These are phyloP conservation scores for Grallaria varia DNA, from an alignment of 2,113 vertebrate genomes.

Conservation along the genomic window DNA sequence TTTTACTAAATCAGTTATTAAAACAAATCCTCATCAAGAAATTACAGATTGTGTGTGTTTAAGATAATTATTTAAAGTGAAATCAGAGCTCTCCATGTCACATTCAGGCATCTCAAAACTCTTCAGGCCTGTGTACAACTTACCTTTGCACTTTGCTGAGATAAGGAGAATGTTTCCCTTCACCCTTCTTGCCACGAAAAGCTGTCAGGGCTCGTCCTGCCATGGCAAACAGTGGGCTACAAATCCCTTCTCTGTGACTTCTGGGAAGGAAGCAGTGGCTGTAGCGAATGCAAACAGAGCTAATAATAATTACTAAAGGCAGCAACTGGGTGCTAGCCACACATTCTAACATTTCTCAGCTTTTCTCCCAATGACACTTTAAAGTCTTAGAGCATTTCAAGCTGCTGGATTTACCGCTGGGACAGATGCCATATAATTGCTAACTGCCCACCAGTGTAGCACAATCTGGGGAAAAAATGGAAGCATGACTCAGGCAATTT, in stretches of 20 bases:
- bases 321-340: neutral
- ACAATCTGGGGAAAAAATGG: neutral
- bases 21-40: neutral
- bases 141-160: neutral
- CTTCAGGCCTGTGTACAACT: neutral
- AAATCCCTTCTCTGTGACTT: neutral
- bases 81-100: neutral
- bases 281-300: neutral
- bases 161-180: neutral
- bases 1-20: neutral
- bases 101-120: neutral
- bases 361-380: neutral
- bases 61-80: neutral
- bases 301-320: neutral
- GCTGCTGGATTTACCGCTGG: neutral
- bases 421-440: neutral
- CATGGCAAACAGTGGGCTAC: neutral
- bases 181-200: neutral
- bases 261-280: neutral
- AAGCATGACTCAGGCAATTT: conserved; percentile 4
- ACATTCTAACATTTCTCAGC: neutral
- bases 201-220: neutral
- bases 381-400: neutral
- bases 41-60: neutral
- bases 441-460: neutral